These are phyloP conservation scores for Sander vitreus DNA, from an alignment of 2,113 vertebrate genomes.

Conservation along the genomic window DNA sequence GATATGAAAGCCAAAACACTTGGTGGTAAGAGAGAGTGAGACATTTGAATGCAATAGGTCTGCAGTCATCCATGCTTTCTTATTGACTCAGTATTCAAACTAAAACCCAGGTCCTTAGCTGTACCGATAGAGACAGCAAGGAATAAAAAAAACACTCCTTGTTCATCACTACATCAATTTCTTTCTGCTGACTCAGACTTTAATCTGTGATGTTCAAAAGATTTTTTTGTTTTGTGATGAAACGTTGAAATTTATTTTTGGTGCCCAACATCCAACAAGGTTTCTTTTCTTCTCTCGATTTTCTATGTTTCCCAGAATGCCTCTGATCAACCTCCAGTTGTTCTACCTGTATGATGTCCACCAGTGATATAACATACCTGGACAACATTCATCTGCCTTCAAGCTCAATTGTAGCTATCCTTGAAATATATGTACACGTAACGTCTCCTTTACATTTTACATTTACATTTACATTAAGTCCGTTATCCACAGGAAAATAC, in stretches of 20 bases:
- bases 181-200: not conserved
- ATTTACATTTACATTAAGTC: not conserved
- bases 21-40: not conserved
- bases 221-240: not conserved
- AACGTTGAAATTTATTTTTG: not conserved
- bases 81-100: constrained; percentile 51
- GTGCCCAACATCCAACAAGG: not conserved
- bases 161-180: not conserved
- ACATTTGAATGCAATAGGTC: constrained; percentile 55
- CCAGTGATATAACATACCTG: not conserved
- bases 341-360: not conserved
- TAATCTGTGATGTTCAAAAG: not conserved
- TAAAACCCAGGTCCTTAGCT: constrained; percentile 43
- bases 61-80: not conserved
- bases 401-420: not conserved
- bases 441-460: too few species aligned
- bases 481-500: not conserved
- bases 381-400: not conserved
- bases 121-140: too few species aligned
- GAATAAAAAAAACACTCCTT: not conserved
- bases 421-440: not conserved
- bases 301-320: not conserved
- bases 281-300: not conserved
- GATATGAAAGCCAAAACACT: constrained; percentile 58
- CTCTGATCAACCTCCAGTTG: not conserved